Evolutionary conservation across 2,888 invertebrate genomes (phyloP).

Genomic region (Celastrina argiolus): DNA sequence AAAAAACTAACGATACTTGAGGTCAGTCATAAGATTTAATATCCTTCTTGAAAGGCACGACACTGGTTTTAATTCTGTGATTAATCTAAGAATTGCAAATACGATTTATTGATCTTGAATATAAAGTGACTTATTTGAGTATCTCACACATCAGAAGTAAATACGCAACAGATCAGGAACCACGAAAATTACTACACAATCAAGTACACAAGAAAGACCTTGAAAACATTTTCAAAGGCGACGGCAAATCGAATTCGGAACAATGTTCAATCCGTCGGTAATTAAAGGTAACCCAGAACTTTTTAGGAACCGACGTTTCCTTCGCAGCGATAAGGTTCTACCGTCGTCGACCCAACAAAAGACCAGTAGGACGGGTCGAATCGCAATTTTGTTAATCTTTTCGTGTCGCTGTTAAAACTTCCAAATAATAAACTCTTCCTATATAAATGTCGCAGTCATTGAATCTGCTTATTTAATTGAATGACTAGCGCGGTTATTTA

Average conservation of each 20-base stretch:
- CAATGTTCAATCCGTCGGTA: conserved; percentile 11
- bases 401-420: not conserved
- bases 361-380: not conserved
- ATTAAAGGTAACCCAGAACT: conserved; percentile 16
- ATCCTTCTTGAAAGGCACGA: not conserved
- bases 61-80: not conserved
- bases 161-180: not conserved
- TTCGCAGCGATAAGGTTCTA: conserved; percentile 10
- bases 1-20: not conserved
- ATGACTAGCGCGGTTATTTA: no score
- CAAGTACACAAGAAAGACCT: not conserved
- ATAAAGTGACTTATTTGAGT: not conserved
- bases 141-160: not conserved
- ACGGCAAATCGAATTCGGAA: conserved; percentile 18
- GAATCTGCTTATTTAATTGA: no score
- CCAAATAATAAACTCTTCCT: not conserved
- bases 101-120: not conserved
- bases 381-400: conserved; percentile 6
- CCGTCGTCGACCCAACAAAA: not conserved
- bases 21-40: not conserved
- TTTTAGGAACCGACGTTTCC: conserved; percentile 14
- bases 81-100: not conserved
- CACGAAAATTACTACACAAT: conserved; percentile 4
- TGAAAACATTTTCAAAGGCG: conserved; percentile 7
- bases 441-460: no score